Percentiles rank a stretch among this genome's conserved stretches.
phyloP scores from a whole-genome alignment of 2,888 invertebrate species.

The Gastracanthus pulcherrimus region DNA sequence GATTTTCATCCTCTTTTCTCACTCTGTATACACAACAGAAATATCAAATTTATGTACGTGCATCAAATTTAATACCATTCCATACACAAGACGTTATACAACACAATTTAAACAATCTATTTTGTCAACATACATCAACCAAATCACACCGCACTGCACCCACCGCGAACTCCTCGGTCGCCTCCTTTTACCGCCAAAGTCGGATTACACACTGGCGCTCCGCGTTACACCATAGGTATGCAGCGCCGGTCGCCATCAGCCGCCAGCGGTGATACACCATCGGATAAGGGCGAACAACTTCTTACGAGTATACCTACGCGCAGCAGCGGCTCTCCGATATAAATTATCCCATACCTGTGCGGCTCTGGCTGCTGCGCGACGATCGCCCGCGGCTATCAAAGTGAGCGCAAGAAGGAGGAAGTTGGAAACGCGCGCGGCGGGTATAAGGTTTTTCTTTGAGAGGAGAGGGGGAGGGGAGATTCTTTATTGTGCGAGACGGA shows the following conservation, averaged over 20 bases:
- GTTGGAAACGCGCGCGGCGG: not conserved
- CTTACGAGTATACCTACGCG: conserved; percentile 34
- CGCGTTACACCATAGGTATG: too few species aligned
- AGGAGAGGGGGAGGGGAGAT: not conserved
- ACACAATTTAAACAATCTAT: too few species aligned
- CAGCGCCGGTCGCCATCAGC: not conserved
- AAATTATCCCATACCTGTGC: conserved; percentile 64
- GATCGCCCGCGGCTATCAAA: conserved; percentile 60
- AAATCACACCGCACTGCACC: too few species aligned
- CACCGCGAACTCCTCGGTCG: too few species aligned
- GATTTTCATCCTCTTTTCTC: too few species aligned
- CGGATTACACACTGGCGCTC: too few species aligned
- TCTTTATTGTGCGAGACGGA: not conserved
- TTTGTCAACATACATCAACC: too few species aligned
- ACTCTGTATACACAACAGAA: too few species aligned
- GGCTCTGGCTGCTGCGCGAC: too few species aligned
- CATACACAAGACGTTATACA: too few species aligned
- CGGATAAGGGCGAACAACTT: conserved; percentile 32
- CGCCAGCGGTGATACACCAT: conserved; percentile 13
- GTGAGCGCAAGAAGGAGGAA: conserved; percentile 11
- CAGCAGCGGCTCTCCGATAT: conserved; percentile 60
- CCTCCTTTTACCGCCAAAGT: conserved; percentile 19
- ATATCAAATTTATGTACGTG: too few species aligned
- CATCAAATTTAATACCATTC: too few species aligned
- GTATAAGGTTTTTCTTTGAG: not conserved